Base-by-base conservation (phyloP, 2,797 vertebrate species). In the Chloroceryle amazona region DNA sequence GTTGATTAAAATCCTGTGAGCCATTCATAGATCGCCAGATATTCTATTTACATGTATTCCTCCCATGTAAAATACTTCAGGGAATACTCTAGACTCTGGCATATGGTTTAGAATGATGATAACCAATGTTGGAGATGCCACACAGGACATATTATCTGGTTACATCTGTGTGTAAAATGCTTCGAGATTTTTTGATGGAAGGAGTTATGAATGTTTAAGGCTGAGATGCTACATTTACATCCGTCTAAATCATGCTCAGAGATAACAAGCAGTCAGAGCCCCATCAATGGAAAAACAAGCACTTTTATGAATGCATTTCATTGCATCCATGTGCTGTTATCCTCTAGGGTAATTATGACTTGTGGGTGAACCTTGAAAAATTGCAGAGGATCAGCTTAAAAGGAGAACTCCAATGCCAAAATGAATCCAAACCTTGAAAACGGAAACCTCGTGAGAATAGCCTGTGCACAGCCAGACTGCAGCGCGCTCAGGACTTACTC, bases 1-100 rank as follows among this genome's bases (percentile, higher is more conserved):
- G 88, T 93, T 86, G 93, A 96, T 96, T 90, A 89, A 92, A 97
- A 96, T 94, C 90, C 86, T 93, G 80, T 90, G 83, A 93, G 89
- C 94, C 93, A 96, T 94, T 97, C 96, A 95, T 86, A 97, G 82
- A 85, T 93, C 90, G 96, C 90, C 94, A 96, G 93, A 95, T 96
- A 97, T 57, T 96, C 91, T 95, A 95, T 94, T 96, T 81, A 94
- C 91, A 96, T 82, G 78, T 92, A 96, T 89, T 93, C 67, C 70
- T 93, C 83, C 71, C 25, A 71, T 96, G 83, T 81, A 92, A 96
- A 95, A 97, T 93, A 89, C 92, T 96, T 89, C 71, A 95, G 93
- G 90, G 95, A 97, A 94, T 96, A 95, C 88, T 92, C 90, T 76
- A 90, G 95, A 80, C 81, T 90, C 78, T 61, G 86, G 78, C 86